These are phyloP conservation scores for Chloebia gouldiae DNA, from an alignment of 2,113 vertebrate species.

Conservation along the genomic window DNA sequence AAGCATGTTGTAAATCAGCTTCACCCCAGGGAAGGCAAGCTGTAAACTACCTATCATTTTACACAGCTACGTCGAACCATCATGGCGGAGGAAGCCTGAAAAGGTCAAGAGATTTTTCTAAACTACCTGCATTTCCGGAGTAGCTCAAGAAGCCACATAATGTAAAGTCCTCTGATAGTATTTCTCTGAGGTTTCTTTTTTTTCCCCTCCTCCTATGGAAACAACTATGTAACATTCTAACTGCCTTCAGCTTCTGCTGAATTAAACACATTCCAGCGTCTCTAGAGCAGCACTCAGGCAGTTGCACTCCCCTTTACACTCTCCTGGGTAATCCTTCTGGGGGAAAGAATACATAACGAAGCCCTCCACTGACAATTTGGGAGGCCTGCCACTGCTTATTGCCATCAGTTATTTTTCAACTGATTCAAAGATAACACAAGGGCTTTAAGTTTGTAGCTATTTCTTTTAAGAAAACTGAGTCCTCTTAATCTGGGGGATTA, in stretches of 20 bases:
- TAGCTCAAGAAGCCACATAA: constrained; percentile 6
- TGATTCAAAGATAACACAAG: constrained; percentile 1
- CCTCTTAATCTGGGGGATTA: not conserved
- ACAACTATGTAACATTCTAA: not conserved
- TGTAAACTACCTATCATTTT: constrained; percentile 38
- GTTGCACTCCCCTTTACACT: not conserved
- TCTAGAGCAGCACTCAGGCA: constrained; percentile 22
- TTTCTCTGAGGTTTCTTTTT: not conserved
- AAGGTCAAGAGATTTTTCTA: constrained; percentile 61
- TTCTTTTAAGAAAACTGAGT: not conserved
- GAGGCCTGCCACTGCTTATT: constrained; percentile 14
- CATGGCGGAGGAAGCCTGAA: constrained; percentile 28
- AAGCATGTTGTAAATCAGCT: constrained; percentile 15
- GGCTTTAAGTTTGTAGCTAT: not conserved
- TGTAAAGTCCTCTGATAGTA: not conserved
- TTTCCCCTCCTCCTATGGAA: not conserved
- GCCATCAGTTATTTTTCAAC: constrained; percentile 23
- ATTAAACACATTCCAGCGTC: constrained; percentile 33
- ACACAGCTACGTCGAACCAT: not conserved
- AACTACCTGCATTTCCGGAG: constrained; percentile 8
- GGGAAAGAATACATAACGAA: constrained; percentile 2
- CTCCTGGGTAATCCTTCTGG: constrained; percentile 19
- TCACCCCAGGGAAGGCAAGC: constrained; percentile 38
- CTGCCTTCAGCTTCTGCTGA: constrained; percentile 48
- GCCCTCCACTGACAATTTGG: not conserved